Evolutionary conservation across 2,113 vertebrate species (phyloP), one percentile per base, ranked within the genome.

Genomic region (Hippocampus guttulatus): DNA sequence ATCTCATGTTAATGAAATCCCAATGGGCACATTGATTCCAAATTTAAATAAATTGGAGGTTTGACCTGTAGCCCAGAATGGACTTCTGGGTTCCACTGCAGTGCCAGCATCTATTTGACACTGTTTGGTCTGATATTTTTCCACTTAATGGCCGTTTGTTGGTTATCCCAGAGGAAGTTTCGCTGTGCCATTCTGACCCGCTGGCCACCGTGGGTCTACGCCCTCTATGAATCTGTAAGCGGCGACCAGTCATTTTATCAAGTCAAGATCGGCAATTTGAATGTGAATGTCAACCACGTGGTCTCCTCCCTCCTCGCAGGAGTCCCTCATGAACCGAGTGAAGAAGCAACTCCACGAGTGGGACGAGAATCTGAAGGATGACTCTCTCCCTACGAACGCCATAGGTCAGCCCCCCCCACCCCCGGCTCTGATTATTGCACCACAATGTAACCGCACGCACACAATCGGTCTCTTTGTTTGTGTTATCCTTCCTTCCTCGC

Each of bases 321-420:
- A 98, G 90, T 96, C 94, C 27, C 92, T 99, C 76, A 99, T 99
- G 97, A 95, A 93, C 82, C 93, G 96, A 91, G 95, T 98, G 81
- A 99, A 97, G 90, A 93, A 91, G 78, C 97, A 98, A 81, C 93
- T 99, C 21, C 96, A 93, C 0, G 96, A 99, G 75, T 99, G 97
- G 97, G 96, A 98, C 67, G 96, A 98, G 91, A 99, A 98, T 75
- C 93, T 99, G 15, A 95, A 95, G 81, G 97, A 98, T n/a, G 96
- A 98, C 70, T 96, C 95, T 23, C 95, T 99, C 68, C 97, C 97
- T 15, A 89, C 93, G 45, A 99, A 98, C 74, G 95, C 95, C 76
- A 82, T 98, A 92, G 97, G 97, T 98, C 92, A 72, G 91, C 40
- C 40, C 67, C 33, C 33, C 30, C 30, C 30, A 0, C 4, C 4